Evolutionary conservation across 2,888 invertebrate genomes (phyloP), one percentile per base, ranked within the genome.

Genomic region (Tuberolachnus salignus): DNA sequence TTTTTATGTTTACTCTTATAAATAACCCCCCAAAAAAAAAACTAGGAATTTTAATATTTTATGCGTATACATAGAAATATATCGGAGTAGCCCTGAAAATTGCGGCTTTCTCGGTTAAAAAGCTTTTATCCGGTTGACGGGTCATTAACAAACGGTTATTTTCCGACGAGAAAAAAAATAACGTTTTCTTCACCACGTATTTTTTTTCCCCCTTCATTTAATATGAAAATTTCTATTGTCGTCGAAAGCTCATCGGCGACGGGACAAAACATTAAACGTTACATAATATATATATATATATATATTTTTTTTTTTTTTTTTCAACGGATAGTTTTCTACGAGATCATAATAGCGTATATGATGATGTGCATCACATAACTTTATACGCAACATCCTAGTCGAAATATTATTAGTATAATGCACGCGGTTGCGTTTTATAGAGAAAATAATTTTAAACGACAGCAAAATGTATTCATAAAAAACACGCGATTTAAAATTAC

Each of bases 111-210:
- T 51, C 53, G 64, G 64, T 53, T 74, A 34, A 64, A 74, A 64
- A 74, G 74, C 74, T 74, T 74, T 74, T 74, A 74, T 49, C 64
- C 53, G 44, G 64, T 44, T 64, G 63, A 74, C 74, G 53, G 74
- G 74, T 55, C 53, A 51, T 74, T 74, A 74, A 53, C 51, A 51
- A 64, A 64, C 53, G 44, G 63, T 49, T 63, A 57, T 63, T 42
- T 21, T 23, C 49, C 26, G 34, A 59, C 49, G n/a, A n/a, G 34
- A 63, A 11, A 63, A 44, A 64, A 46, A 70, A 59, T 46, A 57
- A 19, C n/a, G 26, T 49, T 49, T 64, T 34, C 34, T 34, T 34
- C 34, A 6, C 13, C n/a, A 26, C n/a, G 46, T 13, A 13, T 46
- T 46, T 46, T 59, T 57, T 21, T 51, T 49, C 16, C n/a, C 21